A percentile compares a stretch with the other conserved stretches of the same genome.
phyloP scores from a whole-genome alignment of 2,888 invertebrate genomes.

The Standfussiana lucernea region DNA sequence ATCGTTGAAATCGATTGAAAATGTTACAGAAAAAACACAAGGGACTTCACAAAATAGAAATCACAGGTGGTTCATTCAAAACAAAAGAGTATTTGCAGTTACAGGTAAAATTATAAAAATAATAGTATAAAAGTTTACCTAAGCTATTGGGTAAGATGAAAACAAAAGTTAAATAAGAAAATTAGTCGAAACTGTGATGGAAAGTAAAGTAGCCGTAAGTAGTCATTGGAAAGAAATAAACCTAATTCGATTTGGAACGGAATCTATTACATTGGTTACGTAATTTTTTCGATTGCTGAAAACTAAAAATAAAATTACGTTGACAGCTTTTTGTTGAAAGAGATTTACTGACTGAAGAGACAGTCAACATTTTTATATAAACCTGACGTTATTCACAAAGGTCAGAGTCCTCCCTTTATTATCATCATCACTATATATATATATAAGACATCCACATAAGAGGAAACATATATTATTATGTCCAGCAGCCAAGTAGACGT shows the following conservation, averaged over 20 bases:
- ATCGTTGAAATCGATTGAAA: background rate
- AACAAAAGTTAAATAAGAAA: slow-evolving; percentile 50
- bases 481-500: background rate
- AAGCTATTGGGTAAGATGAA: slow-evolving; percentile 39
- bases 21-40: background rate
- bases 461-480: background rate
- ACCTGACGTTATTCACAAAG: background rate
- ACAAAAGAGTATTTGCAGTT: slow-evolving; percentile 26
- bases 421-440: no score
- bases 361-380: background rate
- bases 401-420: background rate
- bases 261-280: slow-evolving; percentile 32
- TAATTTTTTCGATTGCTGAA: slow-evolving; percentile 12
- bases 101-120: slow-evolving; percentile 5
- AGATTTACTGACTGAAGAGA: background rate
- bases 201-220: slow-evolving; percentile 41
- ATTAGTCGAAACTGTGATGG: slow-evolving; percentile 34
- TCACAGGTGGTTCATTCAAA: slow-evolving; percentile 17
- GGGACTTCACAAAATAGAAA: slow-evolving; percentile 10
- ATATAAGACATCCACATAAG: background rate
- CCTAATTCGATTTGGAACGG: slow-evolving; percentile 23
- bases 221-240: slow-evolving; percentile 55
- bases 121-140: slow-evolving; percentile 12
- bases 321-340: background rate
- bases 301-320: background rate